Evolutionary conservation across 2,888 invertebrate species (phyloP), one percentile per base, ranked within the genome.

Genomic region (Tipula vernalis): DNA sequence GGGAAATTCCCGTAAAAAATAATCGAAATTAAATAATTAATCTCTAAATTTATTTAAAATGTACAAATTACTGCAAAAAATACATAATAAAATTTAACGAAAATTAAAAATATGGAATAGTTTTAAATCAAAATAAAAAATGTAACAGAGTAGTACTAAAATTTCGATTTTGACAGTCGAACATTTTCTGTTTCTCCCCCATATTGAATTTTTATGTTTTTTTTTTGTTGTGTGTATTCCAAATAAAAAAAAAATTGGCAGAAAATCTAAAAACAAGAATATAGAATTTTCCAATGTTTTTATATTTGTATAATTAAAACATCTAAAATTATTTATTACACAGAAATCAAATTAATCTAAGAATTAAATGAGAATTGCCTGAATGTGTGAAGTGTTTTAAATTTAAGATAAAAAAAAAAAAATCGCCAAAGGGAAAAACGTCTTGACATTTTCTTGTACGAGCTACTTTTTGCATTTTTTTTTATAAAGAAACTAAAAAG

Each of bases 1-100:
- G 83, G 94, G 94, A 28, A 28, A 28, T 28, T 10, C 1, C 90
- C 94, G 93, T 90, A 93, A 94, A 89, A 95, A 95, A 91, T 95
- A 94, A 92, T 90, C 93, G 94, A 89, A 95, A 95, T 91, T 95
- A 94, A 92, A 92, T 87, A 42, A 42, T 71, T 36, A 86, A 5
- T 39, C 15, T 2, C 15, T 2, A 39, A 84, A 84, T 12, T 5
- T 83, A 83, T 36, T 36, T 36, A 39, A 13, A 41, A 28, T 71
- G 5, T 71, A 12, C 13, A 85, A 85, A 39, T 41, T 83, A 41
- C 5, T 86, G 5, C n/a, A 44, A 44, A 86, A 28, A 39, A 39
- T 28, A 28, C 28, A 39, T 39, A 39, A 47, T 86, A 28, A 44
- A 85, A 85, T 8, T 42, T 41, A 44, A 42, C 6, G 28, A 10